These are phyloP conservation scores for Agonopterix heracliana DNA, from an alignment of 2,888 invertebrate species.

Conservation along the genomic window DNA sequence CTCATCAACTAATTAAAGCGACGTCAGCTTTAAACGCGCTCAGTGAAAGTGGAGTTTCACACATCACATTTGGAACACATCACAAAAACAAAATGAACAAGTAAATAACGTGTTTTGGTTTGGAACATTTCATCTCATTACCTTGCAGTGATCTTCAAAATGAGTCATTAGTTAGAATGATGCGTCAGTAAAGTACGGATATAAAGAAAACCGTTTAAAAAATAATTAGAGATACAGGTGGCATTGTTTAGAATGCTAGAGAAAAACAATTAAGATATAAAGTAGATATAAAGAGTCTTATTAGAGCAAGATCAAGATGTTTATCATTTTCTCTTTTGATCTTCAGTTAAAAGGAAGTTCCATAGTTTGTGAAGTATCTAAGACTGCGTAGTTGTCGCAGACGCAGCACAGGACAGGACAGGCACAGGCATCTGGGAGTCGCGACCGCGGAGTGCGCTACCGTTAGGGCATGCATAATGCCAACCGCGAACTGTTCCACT, in stretches of 20 bases:
- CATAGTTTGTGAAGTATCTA: too few relatives aligned
- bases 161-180: slow-evolving; percentile 9
- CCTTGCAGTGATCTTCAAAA: slow-evolving; percentile 14
- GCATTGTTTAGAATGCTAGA: too few relatives aligned
- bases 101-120: slow-evolving; percentile 17
- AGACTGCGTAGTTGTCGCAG: not conserved
- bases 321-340: too few relatives aligned
- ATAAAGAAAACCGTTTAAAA: too few relatives aligned
- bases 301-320: too few relatives aligned
- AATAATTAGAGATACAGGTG: too few relatives aligned
- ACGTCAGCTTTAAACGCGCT: slow-evolving; percentile 41
- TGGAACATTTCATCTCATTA: slow-evolving; percentile 44
- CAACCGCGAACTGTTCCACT: slow-evolving; percentile 53
- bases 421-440: not conserved
- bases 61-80: slow-evolving; percentile 42
- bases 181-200: not conserved
- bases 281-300: too few relatives aligned
- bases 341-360: too few relatives aligned
- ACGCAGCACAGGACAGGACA: not conserved
- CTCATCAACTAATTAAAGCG: slow-evolving; percentile 55
- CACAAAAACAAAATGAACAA: slow-evolving; percentile 9
- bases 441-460: slow-evolving; percentile 35
- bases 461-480: slow-evolving; percentile 61
- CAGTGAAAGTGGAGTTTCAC: slow-evolving; percentile 66
- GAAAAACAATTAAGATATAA: too few relatives aligned